Evolutionary conservation across 2,797 vertebrate genomes (phyloP), one percentile per base, ranked within the genome.

Genomic region (Megaceryle alcyon): DNA sequence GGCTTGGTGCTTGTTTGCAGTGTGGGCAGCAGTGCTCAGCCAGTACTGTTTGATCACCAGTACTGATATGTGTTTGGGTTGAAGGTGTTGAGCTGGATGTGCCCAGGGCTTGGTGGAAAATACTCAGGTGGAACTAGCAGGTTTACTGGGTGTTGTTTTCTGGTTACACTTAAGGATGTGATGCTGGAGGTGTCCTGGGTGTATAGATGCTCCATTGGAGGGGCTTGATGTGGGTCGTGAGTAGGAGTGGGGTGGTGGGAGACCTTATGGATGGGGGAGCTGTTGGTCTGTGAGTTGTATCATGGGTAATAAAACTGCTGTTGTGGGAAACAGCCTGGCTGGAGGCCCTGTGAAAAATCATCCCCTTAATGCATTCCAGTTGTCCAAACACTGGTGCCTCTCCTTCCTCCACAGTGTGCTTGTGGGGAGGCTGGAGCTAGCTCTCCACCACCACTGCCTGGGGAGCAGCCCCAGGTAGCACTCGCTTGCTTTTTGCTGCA

Each of bases 321-420:
- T 96, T 8, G 15, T 90, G 96, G 92, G 97, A 96, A 97, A 93
- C 6, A 5, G 94, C 94, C 83, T 95, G 94, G 97, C 97, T 97
- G 96, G 94, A 96, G 81, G 97, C 94, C 87, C 91, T 96, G 95
- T 97, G 94, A 96, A 97, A 96, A 95, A 95, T 82, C 84, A 57
- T 72, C 78, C 90, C 95, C 72, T 92, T 98, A 98, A 98, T 98
- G 95, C 96, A 95, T 98, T 98, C 98, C 98, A 98, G 98, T 98
- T 99, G 98, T 99, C 96, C 97, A 98, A 98, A 99, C 98, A 98
- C 28, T 29, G 88, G 92, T 95, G 92, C 92, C 92, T 96, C 88
- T 85, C 97, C 96, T 88, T 83, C 56, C 59, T 82, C 77, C 1
- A 26, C 69, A 35, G 81, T 8, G 3, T 61, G 68, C 1, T 10